Evolutionary conservation across 1,140 invertebrate genomes (phyloP).

Genomic region (Triops longicaudatus): DNA sequence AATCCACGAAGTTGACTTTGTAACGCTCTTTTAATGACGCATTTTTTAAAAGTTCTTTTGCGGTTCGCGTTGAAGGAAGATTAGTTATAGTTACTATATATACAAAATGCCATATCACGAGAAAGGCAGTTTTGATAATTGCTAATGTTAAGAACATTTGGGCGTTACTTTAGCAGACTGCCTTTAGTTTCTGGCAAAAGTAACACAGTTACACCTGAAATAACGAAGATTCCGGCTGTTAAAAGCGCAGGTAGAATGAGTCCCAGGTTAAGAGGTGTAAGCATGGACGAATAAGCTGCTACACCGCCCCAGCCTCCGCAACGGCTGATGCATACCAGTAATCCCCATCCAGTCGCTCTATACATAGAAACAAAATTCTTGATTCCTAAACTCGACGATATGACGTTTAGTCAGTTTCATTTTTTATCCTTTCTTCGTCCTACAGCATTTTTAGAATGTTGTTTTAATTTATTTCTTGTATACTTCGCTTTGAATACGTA

Average conservation of each 20-base stretch:
- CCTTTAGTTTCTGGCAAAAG: neutral
- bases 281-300: slow-evolving; percentile 23
- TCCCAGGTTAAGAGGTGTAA: neutral
- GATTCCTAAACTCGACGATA: neutral
- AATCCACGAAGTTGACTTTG: too few relatives aligned
- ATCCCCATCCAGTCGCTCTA: slow-evolving; percentile 45
- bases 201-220: neutral
- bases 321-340: slow-evolving; percentile 40
- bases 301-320: slow-evolving; percentile 40
- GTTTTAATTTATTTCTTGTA: too few relatives aligned
- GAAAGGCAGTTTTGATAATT: neutral
- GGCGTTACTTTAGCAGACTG: neutral
- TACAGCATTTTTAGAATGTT: too few relatives aligned
- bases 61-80: too few relatives aligned
- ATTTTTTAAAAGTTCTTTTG: too few relatives aligned
- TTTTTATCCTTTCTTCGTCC: too few relatives aligned
- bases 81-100: neutral
- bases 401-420: neutral
- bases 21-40: too few relatives aligned
- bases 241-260: neutral
- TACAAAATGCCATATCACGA: neutral
- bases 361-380: slow-evolving; percentile 20
- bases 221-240: neutral
- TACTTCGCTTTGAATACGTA: too few relatives aligned
- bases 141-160: neutral